These are phyloP conservation scores for Eupeodes latifasciatus DNA, from an alignment of 2,888 invertebrate species.

Conservation along the genomic window DNA sequence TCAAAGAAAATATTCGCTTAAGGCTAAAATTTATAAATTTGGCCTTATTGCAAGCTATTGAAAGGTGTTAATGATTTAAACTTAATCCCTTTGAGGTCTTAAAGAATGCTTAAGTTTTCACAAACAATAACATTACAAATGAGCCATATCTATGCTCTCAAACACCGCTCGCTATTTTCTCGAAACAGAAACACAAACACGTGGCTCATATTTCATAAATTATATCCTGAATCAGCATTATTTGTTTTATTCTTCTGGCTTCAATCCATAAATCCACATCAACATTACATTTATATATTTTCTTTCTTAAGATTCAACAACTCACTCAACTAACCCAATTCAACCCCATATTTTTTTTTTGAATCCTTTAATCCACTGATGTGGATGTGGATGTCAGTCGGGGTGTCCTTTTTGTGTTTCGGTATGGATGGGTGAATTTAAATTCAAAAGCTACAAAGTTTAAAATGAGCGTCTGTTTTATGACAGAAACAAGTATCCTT, in stretches of 20 bases:
- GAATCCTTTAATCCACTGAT: slow-evolving; percentile 1
- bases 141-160: neutral
- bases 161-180: neutral
- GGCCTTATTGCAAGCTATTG: slow-evolving; percentile 16
- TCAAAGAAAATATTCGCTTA: no score
- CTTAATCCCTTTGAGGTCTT: neutral
- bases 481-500: slow-evolving; percentile 38
- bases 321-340: neutral
- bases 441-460: slow-evolving; percentile 53
- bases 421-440: neutral
- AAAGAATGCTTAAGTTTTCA: neutral
- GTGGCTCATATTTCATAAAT: slow-evolving; percentile 28
- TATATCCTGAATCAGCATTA: slow-evolving; percentile 5
- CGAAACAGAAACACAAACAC: neutral
- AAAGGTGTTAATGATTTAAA: slow-evolving; percentile 1
- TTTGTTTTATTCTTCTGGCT: neutral
- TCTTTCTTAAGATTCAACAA: slow-evolving; percentile 29
- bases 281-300: slow-evolving; percentile 26
- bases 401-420: no score
- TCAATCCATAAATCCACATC: slow-evolving; percentile 46
- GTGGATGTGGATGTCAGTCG: no score
- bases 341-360: slow-evolving; percentile 14
- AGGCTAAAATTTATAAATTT: no score
- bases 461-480: slow-evolving; percentile 68
- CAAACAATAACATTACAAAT: neutral